Evolutionary conservation across 23 tunicate genomes (phyloP), one percentile per base, ranked within the genome.

Genomic region (Ciona savignyi): DNA sequence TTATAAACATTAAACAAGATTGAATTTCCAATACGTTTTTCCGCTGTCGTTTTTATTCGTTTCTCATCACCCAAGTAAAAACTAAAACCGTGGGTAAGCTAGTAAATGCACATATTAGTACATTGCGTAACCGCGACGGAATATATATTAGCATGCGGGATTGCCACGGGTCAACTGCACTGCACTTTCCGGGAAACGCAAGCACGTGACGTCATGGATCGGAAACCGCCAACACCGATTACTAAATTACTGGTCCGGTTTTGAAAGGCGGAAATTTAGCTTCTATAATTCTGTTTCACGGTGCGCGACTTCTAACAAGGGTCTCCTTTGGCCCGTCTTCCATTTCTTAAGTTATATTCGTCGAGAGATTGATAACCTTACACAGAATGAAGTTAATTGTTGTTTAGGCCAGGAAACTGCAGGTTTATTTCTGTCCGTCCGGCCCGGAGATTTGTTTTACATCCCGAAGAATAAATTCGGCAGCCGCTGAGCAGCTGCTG

Each of bases 181-280:
- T 42, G 56, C 56, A 42, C 56, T 42, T 42, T 42, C 56, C 56
- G 56, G 56, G 56, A 42, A 42, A 42, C 9, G 56, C 56, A 42
- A 42, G 56, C 9, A 6, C 15, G 15, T 42, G 56, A 42, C 56
- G 56, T 42, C 56, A 42, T 15, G 15, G 15, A 15, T 42, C 56
- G 56, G 56, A 42, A 42, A 42, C 56, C 56, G 56, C 15, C 56
- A 15, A 9, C 9, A 15, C 15, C 9, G 56, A 42, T 42, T 42
- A 15, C 56, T 42, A 9, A 42, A 42, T 42, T 42, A 42, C 56
- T 6, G 56, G 11, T 15, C 15, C 15, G 15, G 56, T 6, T 9
- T 6, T 9, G 15, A 15, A 42, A 42, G 56, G 9, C 9, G 56
- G 9, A 9, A 15, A 15, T 42, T 6, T 15, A 9, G 56, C 56